Evolutionary conservation across 2,888 invertebrate species (phyloP).

Genomic region (Baccha elongata): DNA sequence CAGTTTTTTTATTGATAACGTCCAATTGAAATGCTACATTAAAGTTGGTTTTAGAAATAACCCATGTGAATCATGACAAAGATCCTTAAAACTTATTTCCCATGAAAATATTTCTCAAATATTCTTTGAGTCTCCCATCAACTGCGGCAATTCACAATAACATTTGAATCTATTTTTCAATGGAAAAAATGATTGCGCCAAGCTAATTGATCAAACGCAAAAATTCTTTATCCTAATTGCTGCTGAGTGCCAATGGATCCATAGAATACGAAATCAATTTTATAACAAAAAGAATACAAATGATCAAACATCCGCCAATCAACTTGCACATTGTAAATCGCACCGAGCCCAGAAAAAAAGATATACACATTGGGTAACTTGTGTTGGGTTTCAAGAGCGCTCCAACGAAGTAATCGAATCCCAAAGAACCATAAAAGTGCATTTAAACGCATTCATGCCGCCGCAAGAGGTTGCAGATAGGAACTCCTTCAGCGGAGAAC

Average conservation of each 20-base stretch:
- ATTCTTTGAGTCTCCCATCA: neutral
- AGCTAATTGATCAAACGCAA: slow-evolving; percentile 59
- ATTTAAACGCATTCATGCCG: slow-evolving; percentile 70
- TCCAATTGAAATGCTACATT: neutral
- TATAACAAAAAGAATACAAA: neutral
- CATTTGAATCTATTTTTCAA: slow-evolving; percentile 9
- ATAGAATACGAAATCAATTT: slow-evolving; percentile 70
- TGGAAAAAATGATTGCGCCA: slow-evolving; percentile 14
- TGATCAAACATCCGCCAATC: slow-evolving; percentile 69
- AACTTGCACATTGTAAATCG: slow-evolving; percentile 42
- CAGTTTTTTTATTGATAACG: neutral
- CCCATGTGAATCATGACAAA: neutral
- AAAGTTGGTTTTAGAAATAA: neutral
- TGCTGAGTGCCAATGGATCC: slow-evolving; percentile 68
- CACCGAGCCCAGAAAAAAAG: slow-evolving; percentile 26
- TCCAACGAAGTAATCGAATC: slow-evolving; percentile 64
- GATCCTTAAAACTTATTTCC: neutral
- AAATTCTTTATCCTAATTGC: slow-evolving; percentile 69
- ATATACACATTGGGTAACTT: neutral
- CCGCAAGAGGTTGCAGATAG: slow-evolving; percentile 17
- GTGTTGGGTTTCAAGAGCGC: slow-evolving; percentile 18
- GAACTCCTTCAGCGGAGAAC: slow-evolving; percentile 37
- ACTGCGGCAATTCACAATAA: neutral
- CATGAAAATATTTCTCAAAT: neutral
- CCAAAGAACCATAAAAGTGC: slow-evolving; percentile 69